Evolutionary conservation across 1,140 invertebrate species (phyloP), one percentile per base, ranked within the genome.

Genomic region (Andrena cerasifolii): DNA sequence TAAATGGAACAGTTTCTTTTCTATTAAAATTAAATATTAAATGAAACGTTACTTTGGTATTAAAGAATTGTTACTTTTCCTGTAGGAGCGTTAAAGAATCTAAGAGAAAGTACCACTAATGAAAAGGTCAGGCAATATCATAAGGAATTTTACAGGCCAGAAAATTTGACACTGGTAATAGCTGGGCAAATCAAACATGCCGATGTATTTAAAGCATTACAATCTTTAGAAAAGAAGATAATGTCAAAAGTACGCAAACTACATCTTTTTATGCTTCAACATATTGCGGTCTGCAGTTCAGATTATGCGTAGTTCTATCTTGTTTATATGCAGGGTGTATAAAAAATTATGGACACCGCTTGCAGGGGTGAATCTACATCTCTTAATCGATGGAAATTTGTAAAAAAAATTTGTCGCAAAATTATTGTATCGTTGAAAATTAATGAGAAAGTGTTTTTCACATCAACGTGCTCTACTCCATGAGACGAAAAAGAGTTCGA

Each of bases 91-190:
- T 94, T 98, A 93, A 94, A 96, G 87, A 98, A 98, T 93, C 92
- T 99, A 10, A 93, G 97, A 81, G 95, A 95, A 89, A 96, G 95
- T 73, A 98, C 97, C 33, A 95, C 91, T 31, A 97, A 98, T 90
- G 93, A 93, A 76, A 98, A 98, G 94, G 97, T 98, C 80, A 94
- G 93, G 81, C 92, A 94, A 43, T 99, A 96, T 87, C 98, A 99
- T 88, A 95, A 95, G 86, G 93, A 96, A 65, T 98, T 96, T 92
- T 99, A 99, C 91, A 93, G 97, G 43, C 95, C 98, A n/a, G 97
- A 98, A 91, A 99, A 99, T 91, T 91, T 98, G 56, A 95, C 95
- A 77, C 91, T 99, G 3, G 96, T 98, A 71, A 95, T 99, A 59
- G 95, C 95, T 53, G 98, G 98, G 0, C 95, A 96, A 91, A 95